Base-by-base conservation (phyloP, 2,113 vertebrate genomes). In the Hemibagrus wyckioides region DNA sequence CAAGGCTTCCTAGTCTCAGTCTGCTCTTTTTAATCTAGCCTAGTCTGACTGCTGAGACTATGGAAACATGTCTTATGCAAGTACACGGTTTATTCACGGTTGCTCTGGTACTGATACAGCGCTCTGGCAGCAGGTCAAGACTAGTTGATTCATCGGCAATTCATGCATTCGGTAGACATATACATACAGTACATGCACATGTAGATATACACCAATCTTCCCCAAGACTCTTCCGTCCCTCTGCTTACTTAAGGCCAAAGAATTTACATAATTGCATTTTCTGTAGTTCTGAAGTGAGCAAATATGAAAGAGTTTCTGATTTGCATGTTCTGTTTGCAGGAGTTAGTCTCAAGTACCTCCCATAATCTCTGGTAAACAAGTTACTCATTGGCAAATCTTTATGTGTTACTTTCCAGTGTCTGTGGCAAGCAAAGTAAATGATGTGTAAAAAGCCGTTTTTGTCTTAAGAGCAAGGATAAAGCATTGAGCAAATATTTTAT, bases 1-100 rank as follows among this genome's bases (percentile, higher is more conserved):
- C 93, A 92, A 91, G 83, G 92, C 91, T 91, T 91, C 73, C 63
- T 88, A 41, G 81, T 90, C 69, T 80, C 89, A 92, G 90, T 88
- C 91, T 80, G 80, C 86, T 59, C 65, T 93, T 90, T 94, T 94
- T 89, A 93, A 90, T 82, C 79, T 89, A 85, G 57, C 85, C 77
- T 75, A 56, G 79, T 33, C 59, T 86, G 44, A 61, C 57, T 76
- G 85, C 77, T 85, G 87, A 90, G 85, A 76, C 87, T 87, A 86
- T 88, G 89, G 87, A 90, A 90, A 90, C 80, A 88, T 67, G 59
- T 87, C 56, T 88, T 87, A 88, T 90, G 82, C 79, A 86, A 86
- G 87, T 56, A 71, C 79, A 80, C 75, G n/a, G 88, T 81, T 89
- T 83, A 88, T 88, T 83, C 30, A 80, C 36, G 48, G 83, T 59